A percentile compares a stretch with the other conserved stretches of the same genome.
phyloP scores from a whole-genome alignment of 2,888 invertebrate species.

The Odontocolon sp. region DNA sequence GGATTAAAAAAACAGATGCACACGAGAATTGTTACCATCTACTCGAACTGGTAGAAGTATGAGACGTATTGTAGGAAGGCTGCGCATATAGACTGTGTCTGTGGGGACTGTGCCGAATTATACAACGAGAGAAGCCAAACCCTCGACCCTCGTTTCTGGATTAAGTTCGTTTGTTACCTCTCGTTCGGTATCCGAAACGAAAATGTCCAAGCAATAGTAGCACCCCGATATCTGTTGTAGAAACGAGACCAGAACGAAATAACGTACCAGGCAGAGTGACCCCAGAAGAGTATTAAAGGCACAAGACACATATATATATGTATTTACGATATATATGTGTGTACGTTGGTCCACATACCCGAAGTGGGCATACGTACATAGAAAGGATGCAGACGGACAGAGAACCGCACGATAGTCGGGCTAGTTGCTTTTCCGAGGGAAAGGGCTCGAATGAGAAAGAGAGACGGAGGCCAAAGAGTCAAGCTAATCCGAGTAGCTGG shows the following conservation, averaged over 20 bases:
- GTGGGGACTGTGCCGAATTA: background rate
- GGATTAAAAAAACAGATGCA: conserved; percentile 5
- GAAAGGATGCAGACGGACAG: conserved; percentile 42
- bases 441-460: conserved; percentile 38
- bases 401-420: conserved; percentile 8
- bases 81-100: background rate
- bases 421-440: conserved; percentile 2
- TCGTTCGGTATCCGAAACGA: conserved; percentile 51
- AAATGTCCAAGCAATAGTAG: conserved; percentile 12
- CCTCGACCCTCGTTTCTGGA: conserved; percentile 44
- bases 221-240: background rate
- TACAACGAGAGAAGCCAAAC: conserved; percentile 41
- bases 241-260: conserved; percentile 19
- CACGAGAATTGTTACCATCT: no score
- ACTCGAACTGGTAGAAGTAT: background rate
- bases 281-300: conserved; percentile 34
- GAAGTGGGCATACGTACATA: conserved; percentile 6
- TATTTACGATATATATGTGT: conserved; percentile 7
- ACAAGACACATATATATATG: background rate
- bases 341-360: conserved; percentile 5
- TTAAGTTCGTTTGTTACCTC: conserved; percentile 57
- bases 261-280: background rate
- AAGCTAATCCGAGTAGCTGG: conserved; percentile 59
- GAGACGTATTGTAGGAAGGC: background rate
- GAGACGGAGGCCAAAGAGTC: conserved; percentile 58